Evolutionary conservation across 2,113 vertebrate genomes (phyloP), one percentile per base, ranked within the genome.

Genomic region (Paratilapia polleni): DNA sequence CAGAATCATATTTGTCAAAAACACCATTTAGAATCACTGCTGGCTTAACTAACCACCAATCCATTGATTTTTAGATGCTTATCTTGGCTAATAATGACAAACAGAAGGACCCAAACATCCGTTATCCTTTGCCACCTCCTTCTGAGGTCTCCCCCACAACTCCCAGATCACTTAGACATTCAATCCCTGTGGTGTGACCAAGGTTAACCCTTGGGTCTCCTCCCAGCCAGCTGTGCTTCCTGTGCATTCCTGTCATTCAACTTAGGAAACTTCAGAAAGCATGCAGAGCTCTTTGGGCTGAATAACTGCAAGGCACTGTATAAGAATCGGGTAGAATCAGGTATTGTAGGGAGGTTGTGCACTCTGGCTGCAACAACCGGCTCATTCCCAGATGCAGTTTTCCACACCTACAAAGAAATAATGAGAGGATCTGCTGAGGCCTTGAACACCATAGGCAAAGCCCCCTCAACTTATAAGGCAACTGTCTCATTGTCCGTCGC

Each of bases 201-300:
- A 73, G 26, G 47, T 73, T 26, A 73, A 26, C 26, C 47, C 11
- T 54, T 34, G 11, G 47, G 68, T 73, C 68, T 73, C 31, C 52
- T 73, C 20, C 68, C 68, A 54, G 68, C 47, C 47, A 73, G 68
- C 68, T 54, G 47, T 73, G 68, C 68, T 54, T 73, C 68, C 26
- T 54, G 11, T 73, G 26, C 12, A 73, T 73, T 73, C 31, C 52
- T 73, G 47, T 34, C 47, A 54, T 14, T 73, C 47, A 73, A 54
- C 47, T 54, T 2, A n/a, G 31, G 47, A 7, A 17, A 73, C 17
- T 19, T 54, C 52, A 73, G 11, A 14, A 73, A 52, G 47, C 47
- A 49, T 17, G 12, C 47, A 17, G 14, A 17, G 66, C 6, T 52
- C 5, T 52, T 52, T 73, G 43, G 66, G 17, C 15, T 73, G 20